Conservation (phyloP, 2,113 vertebrate genomes). For the Capra hircus region DNA sequence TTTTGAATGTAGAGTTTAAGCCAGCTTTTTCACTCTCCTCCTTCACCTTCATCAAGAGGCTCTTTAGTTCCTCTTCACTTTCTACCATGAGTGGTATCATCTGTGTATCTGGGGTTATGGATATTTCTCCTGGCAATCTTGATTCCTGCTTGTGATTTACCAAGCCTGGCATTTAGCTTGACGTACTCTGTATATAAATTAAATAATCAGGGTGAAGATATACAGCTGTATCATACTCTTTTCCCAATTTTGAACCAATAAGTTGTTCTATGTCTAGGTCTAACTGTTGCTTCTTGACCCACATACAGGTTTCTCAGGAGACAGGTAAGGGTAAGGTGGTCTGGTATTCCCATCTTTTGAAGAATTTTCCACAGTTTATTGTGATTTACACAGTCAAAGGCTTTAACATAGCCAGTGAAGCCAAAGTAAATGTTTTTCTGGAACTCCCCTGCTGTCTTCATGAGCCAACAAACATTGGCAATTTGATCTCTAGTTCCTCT, state of each 20-base stretch:
- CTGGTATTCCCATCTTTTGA: background rate
- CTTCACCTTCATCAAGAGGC: background rate
- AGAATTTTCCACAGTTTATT: background rate
- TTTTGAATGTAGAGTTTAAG: background rate
- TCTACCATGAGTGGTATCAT: background rate
- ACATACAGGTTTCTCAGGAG: background rate
- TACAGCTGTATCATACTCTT: background rate
- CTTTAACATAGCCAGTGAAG: background rate
- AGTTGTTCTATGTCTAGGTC: background rate
- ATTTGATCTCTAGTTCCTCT: background rate
- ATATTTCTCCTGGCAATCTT: background rate
- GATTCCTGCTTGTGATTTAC: background rate
- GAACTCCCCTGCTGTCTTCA: background rate
- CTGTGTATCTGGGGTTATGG: background rate
- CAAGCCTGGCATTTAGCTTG: background rate
- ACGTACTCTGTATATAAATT: background rate
- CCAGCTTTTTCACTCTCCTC: background rate
- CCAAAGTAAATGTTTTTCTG: background rate
- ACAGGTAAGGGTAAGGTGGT: background rate
- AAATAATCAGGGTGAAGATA: background rate
- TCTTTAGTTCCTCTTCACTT: background rate
- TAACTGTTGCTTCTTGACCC: background rate
- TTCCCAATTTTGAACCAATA: background rate
- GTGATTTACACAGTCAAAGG: background rate
- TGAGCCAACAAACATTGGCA: background rate